Base-by-base conservation (phyloP, 2,113 vertebrate species). In the Heterochromis multidens region DNA sequence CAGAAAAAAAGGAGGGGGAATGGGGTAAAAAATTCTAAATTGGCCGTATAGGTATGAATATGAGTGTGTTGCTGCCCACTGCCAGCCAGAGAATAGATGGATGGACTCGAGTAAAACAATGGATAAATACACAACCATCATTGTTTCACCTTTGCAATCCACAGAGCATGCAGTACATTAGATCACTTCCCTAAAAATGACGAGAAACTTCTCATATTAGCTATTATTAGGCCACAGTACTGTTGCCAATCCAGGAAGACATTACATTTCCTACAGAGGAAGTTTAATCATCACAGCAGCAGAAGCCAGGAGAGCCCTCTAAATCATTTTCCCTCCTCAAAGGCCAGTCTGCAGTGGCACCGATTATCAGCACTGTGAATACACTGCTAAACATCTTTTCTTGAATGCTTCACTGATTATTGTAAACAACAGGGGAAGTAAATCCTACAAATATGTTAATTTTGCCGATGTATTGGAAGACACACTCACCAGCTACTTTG, bases 241-340 rank as follows among this genome's bases (percentile, higher is more conserved):
- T 87, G 83, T 87, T 8, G 63, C 35, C 79, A 46, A 82, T 65
- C 43, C 58, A 89, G 90, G 67, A 87, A 82, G 54, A 81, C 13
- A 60, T 84, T 62, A 56, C 33, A 80, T 84, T 62, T 87, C 67
- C 85, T 62, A 3, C 11, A 9, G 1, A 83, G 85, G 91, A 92
- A 40, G 70, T 65, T 79, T 56, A 87, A 60, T 91, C 87, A 92
- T 81, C 63, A 25, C 62, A 63, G 10, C 3, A 35, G 70, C 12
- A 23, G 35, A n/a, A 62, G 16, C 79, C 82, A 60, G 12, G 9
- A 5, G 27, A 52, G 74, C 62, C 57, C 49, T 77, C 40, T 40
- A 27, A 37, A n/a, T 59, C 43, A 80, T 77, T 88, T 80, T 57
- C 52, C 61, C 6, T 59, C 12, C 13, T 23, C n/a, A 67, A 40